These are phyloP conservation scores for Vimba vimba DNA, from an alignment of 2,113 vertebrate genomes.

Conservation along the genomic window DNA sequence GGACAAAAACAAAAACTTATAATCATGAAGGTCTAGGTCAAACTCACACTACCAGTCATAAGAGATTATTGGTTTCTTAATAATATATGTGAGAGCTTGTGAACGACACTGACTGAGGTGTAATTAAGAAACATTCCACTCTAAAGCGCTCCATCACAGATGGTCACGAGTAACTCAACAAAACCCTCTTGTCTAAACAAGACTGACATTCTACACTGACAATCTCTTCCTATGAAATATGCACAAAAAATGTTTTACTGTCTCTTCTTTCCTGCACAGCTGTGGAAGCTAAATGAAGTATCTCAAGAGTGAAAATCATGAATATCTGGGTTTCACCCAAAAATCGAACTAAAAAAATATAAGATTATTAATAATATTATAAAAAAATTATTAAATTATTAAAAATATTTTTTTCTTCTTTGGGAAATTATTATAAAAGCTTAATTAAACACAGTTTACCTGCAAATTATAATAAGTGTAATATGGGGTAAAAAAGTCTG, in stretches of 20 bases:
- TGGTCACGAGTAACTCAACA: slow-evolving; percentile 9
- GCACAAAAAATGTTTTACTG: neutral
- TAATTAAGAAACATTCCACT: slow-evolving; percentile 48
- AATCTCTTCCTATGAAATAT: neutral
- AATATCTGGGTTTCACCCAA: too few species aligned
- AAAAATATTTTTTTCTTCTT: too few species aligned
- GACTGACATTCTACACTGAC: slow-evolving; percentile 5
- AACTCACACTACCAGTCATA: slow-evolving; percentile 2
- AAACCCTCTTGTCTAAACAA: slow-evolving; percentile 16
- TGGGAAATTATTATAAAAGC: too few species aligned
- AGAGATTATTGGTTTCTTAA: slow-evolving; percentile 46
- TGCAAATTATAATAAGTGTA: too few species aligned
- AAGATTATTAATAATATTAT: too few species aligned
- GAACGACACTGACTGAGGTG: slow-evolving; percentile 12
- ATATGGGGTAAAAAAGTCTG: too few species aligned
- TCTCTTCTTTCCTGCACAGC: neutral
- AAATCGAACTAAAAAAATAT: too few species aligned
- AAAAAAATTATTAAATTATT: too few species aligned
- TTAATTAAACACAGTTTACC: too few species aligned
- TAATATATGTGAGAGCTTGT: slow-evolving; percentile 30
- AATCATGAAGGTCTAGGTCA: neutral
- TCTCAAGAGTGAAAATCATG: neutral
- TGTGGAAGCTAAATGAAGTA: neutral
- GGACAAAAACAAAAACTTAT: neutral
- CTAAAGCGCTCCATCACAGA: slow-evolving; percentile 12